phyloP scores from a whole-genome alignment of 2,888 invertebrate species.

The Leptopilina syphax region DNA sequence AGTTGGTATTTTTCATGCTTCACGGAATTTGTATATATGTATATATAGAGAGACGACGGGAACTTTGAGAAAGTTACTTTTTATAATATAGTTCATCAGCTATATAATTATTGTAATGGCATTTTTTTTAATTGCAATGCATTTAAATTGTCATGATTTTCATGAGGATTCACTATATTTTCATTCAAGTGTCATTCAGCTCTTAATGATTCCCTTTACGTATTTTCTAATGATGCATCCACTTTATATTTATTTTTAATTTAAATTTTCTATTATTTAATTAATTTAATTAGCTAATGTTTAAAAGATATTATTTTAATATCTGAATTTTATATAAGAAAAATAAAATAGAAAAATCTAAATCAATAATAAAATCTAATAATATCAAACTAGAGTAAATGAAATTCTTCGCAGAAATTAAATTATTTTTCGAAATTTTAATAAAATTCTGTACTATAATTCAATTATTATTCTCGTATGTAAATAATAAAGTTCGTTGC shows the following conservation, averaged over 20 bases:
- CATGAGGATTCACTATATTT: neutral
- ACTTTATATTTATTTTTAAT: neutral
- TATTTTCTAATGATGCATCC: too few species aligned
- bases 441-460: too few species aligned
- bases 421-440: too few species aligned
- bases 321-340: too few species aligned
- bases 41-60: neutral
- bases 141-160: neutral
- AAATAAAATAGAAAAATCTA: too few species aligned
- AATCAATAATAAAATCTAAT: too few species aligned
- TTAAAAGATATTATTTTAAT: neutral
- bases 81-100: neutral
- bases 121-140: neutral
- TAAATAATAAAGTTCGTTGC: too few species aligned
- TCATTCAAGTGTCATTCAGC: neutral
- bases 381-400: too few species aligned
- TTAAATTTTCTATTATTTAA: neutral
- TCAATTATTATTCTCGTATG: too few species aligned
- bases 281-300: neutral
- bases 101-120: conserved; percentile 8
- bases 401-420: too few species aligned
- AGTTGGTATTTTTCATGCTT: conserved; percentile 59
- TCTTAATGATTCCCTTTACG: neutral
- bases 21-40: conserved; percentile 34
- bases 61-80: conserved; percentile 35